Evolutionary conservation across 2,797 vertebrate species (phyloP).

Genomic region (Labeo calbasu): DNA sequence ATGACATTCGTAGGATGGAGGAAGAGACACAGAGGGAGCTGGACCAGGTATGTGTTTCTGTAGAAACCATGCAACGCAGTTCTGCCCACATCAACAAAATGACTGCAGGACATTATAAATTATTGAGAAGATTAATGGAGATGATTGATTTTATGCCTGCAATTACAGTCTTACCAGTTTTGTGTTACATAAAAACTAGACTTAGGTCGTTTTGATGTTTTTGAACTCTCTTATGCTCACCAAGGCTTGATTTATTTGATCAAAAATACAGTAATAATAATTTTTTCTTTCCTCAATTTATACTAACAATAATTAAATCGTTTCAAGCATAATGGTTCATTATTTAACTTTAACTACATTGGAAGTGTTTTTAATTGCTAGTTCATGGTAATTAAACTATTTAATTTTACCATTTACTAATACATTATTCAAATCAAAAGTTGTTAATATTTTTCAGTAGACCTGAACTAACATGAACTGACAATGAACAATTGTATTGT

Average conservation of each 20-base stretch:
- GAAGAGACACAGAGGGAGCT: constrained; percentile 74
- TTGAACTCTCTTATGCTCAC: background rate
- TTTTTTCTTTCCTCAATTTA: background rate
- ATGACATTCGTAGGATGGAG: constrained; percentile 70
- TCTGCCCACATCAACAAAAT: background rate
- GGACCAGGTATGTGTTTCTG: constrained; percentile 67
- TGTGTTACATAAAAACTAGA: background rate
- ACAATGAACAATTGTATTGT: background rate
- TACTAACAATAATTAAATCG: background rate
- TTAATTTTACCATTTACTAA: background rate
- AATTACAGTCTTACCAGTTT: background rate
- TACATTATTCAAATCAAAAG: background rate
- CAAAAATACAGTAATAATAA: background rate
- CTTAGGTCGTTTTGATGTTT: background rate
- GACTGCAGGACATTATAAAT: background rate
- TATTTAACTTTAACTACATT: background rate
- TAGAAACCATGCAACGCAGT: background rate
- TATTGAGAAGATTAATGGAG: background rate
- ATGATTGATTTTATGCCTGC: background rate
- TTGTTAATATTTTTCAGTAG: background rate
- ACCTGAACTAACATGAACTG: background rate
- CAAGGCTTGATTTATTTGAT: background rate
- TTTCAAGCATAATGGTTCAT: background rate
- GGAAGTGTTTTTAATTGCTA: too few species aligned
- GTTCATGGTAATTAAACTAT: background rate